Evolutionary conservation across 2,888 invertebrate genomes (phyloP), one percentile per base, ranked within the genome.

Genomic region (Vannuccia rotundouncinata): DNA sequence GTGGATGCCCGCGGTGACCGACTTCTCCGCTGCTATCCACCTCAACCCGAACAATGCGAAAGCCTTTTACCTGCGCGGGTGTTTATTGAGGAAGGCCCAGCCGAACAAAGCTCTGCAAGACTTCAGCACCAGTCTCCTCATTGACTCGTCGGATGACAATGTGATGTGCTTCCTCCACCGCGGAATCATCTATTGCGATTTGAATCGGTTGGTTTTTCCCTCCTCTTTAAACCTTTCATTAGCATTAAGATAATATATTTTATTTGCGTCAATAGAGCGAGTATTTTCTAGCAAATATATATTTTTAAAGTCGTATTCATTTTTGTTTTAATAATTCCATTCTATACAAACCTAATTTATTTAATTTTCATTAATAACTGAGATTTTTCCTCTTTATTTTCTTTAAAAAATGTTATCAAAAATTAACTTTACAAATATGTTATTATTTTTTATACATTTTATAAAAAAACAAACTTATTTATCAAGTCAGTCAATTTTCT

Each of bases 1-100:
- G 74, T 87, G 86, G 86, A 84, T 84, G 30, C 82, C 83, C 25
- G 86, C 88, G 0, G 84, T 88, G n/a, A 84, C 85, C 80, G 88
- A 88, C 80, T 83, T 88, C 74, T 86, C 86, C 30, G 85, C 85
- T n/a, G 85, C 87, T 17, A 85, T 88, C 76, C 88, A 88, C 82
- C 84, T 87, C 13, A 85, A 88, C 82, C 88, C 88, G 17, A 83
- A 84, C 73, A 85, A 85, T 82, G 85, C 86, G 84, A 81, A 85
- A 81, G 87, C 88, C 1, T 87, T 86, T 83, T 88, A 86, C 82
- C 84, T 86, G 79, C 83, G 88, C 22, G 88, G 84, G 25, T 87
- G 87, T 83, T 84, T 88, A 60, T 84, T 88, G 1, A 83, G 87
- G 82, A 87, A 85, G 86, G 84, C 85, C n/a, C 85, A 88, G 82